Base-by-base conservation (phyloP, 2,888 invertebrate species). In the Laspeyria flexula region DNA sequence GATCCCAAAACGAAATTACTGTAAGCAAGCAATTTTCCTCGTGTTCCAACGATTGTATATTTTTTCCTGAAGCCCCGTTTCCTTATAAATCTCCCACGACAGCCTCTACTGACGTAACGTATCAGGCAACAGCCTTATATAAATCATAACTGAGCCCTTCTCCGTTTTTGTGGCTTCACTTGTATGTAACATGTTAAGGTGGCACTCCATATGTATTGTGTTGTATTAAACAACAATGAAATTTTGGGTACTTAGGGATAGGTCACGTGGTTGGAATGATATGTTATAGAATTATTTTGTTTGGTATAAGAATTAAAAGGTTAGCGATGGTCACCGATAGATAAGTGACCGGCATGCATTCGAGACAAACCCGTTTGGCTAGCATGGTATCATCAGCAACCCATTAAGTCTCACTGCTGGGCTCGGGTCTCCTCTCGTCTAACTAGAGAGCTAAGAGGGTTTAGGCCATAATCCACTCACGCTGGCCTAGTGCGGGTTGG, bases 61-160 rank as follows among this genome's bases (percentile, higher is more conserved):
- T 67, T 69, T 75, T 71, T 67, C 57, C 52, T 49, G 51, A 49
- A 65, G 64, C 58, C 62, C 55, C 59, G 60, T 40, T 67, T 71
- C 70, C 74, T 66, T 78, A 84, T 83, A 84, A 85, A 85, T 85
- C 81, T 79, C 62, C 38, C 63, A 47, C 60, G 75, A 77, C 77
- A 76, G 73, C 62, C 61, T 74, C 70, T 74, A 70, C 63, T 71
- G 61, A 60, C 63, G 71, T 61, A 65, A 64, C 75, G 73, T 78
- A 76, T 79, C 79, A 73, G 55, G 55, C 67, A 68, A 71, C 71
- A 62, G 56, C 59, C 56, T 58, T 49, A 63, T 74, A 83, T 84
- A 82, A 83, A 84, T 84, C 83, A 83, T 78, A 75, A 65, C 66
- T 40, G 55, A 53, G 60, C 60, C 62, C 53, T 52, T 44, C 57